phyloP scores from a whole-genome alignment of 2,888 invertebrate species.

The Oegoconia quadripuncta region DNA sequence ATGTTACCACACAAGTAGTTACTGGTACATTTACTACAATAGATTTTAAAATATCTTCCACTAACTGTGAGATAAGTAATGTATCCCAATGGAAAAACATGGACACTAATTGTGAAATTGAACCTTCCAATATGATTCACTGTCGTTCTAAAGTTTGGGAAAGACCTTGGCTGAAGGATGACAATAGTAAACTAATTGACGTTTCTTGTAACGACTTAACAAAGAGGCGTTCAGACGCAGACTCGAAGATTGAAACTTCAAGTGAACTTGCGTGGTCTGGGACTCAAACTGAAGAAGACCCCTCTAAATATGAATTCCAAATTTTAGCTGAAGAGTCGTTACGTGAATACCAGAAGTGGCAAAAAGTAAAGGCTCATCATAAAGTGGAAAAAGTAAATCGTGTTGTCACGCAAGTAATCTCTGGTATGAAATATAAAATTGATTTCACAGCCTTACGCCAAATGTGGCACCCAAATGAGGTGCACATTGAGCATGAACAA shows the following conservation, averaged over 20 bases:
- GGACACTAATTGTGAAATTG: background rate
- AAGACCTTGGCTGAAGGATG: constrained; percentile 10
- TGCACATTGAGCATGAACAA: constrained; percentile 23
- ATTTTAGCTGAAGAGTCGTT: constrained; percentile 40
- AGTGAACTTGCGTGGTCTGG: background rate
- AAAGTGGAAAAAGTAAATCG: constrained; percentile 36
- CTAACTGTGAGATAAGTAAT: constrained; percentile 1
- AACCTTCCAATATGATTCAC: background rate
- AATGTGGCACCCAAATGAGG: constrained; percentile 20
- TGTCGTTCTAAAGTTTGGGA: constrained; percentile 9
- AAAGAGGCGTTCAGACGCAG: too few relatives aligned
- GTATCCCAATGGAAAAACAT: background rate
- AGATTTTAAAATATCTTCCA: constrained; percentile 9
- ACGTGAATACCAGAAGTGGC: constrained; percentile 26
- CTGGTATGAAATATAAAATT: constrained; percentile 41
- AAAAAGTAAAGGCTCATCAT: constrained; percentile 25
- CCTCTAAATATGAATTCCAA: constrained; percentile 30
- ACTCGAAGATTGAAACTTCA: background rate
- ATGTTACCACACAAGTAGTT: constrained; percentile 10
- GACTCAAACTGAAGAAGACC: constrained; percentile 19
- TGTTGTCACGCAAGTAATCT: constrained; percentile 35
- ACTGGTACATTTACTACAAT: constrained; percentile 9
- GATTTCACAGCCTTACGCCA: constrained; percentile 39
- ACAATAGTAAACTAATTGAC: constrained; percentile 6
- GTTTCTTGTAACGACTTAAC: background rate